These are phyloP conservation scores for Tuberolachnus salignus DNA, from an alignment of 2,888 invertebrate genomes.

Conservation along the genomic window DNA sequence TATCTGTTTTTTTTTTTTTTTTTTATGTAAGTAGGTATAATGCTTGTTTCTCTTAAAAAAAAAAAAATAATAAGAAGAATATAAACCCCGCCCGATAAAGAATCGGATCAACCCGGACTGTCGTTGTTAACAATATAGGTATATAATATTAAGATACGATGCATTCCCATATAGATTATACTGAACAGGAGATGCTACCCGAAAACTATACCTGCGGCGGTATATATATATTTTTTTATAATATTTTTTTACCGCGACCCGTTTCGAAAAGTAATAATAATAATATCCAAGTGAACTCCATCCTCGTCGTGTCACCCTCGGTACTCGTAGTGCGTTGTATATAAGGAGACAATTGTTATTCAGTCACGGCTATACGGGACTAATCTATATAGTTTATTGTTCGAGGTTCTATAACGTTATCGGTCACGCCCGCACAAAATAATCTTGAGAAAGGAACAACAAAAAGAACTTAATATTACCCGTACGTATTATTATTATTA, in stretches of 20 bases:
- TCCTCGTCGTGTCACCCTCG: constrained; percentile 34
- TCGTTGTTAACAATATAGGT: not conserved
- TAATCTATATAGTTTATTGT: constrained; percentile 53
- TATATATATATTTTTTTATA: not conserved
- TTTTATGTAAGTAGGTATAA: no score
- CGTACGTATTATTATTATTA: constrained; percentile 15
- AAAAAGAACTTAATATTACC: constrained; percentile 34
- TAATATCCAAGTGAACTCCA: constrained; percentile 21
- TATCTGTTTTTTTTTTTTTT: constrained; percentile 21
- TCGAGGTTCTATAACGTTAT: constrained; percentile 23
- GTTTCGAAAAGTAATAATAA: constrained; percentile 18
- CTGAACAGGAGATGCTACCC: not conserved
- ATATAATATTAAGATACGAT: not conserved
- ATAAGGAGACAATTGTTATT: constrained; percentile 45
- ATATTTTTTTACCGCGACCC: constrained; percentile 44
- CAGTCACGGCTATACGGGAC: constrained; percentile 40
- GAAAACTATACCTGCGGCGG: constrained; percentile 9
- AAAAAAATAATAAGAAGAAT: not conserved
- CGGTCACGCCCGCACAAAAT: constrained; percentile 44
- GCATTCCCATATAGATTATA: not conserved
- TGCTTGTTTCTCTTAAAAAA: constrained; percentile 1
- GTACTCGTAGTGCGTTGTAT: not conserved
- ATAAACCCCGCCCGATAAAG: constrained; percentile 5
- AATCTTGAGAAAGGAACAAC: constrained; percentile 17
- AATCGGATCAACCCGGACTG: not conserved